phyloP scores from a whole-genome alignment of 2,113 vertebrate species.

The Verasper variegatus region DNA sequence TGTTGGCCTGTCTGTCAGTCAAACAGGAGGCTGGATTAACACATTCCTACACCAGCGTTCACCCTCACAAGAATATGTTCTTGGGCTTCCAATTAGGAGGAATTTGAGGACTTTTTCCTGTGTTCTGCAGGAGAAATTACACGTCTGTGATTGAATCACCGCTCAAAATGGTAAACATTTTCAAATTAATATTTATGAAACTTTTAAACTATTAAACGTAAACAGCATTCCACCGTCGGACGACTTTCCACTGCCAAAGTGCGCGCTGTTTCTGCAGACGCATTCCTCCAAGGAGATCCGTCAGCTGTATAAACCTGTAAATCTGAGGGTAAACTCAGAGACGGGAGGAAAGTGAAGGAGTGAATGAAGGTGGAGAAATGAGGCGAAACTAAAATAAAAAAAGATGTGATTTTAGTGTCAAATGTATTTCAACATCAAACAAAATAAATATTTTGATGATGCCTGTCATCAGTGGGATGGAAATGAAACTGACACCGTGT shows the following conservation, averaged over 20 bases:
- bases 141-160: slow-evolving; percentile 41
- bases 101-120: not conserved
- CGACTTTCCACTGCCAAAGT: slow-evolving; percentile 52
- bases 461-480: not conserved
- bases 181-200: slow-evolving; percentile 71
- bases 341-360: slow-evolving; percentile 1
- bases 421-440: slow-evolving; percentile 14
- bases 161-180: slow-evolving; percentile 56
- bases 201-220: slow-evolving; percentile 65
- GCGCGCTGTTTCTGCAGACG: slow-evolving; percentile 31
- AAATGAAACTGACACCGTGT: slow-evolving; percentile 7
- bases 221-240: slow-evolving; percentile 62
- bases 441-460: slow-evolving; percentile 15
- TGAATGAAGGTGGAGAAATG: not conserved
- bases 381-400: not conserved
- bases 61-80: slow-evolving; percentile 57
- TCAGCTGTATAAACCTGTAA: slow-evolving; percentile 14
- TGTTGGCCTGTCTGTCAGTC: slow-evolving; percentile 44
- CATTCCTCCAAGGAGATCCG: slow-evolving; percentile 42
- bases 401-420: slow-evolving; percentile 7
- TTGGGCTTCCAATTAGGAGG: slow-evolving; percentile 55
- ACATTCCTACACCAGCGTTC: slow-evolving; percentile 47
- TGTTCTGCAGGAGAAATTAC: slow-evolving; percentile 45
- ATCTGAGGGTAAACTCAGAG: slow-evolving; percentile 14
- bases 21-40: slow-evolving; percentile 68